These are phyloP conservation scores for Ectemnius lituratus DNA, from an alignment of 2,888 invertebrate species.

Conservation along the genomic window DNA sequence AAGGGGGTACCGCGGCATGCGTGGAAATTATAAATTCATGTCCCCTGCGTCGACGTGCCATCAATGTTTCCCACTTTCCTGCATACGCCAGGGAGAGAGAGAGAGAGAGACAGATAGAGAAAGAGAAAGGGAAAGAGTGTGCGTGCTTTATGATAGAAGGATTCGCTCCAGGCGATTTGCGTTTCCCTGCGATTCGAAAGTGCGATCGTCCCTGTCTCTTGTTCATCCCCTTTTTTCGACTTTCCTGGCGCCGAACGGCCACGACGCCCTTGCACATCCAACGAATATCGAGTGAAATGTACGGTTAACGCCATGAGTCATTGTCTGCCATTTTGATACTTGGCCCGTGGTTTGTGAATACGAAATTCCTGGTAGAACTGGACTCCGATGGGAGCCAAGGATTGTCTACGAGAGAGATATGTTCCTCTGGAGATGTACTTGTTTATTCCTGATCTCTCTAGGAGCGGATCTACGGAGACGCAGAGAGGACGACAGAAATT, in stretches of 20 bases:
- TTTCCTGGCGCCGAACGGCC: not conserved
- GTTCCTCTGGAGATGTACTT: not conserved
- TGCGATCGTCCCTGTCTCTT: slow-evolving; percentile 30
- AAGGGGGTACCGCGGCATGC: slow-evolving; percentile 61
- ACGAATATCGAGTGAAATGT: slow-evolving; percentile 29
- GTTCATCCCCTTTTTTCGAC: slow-evolving; percentile 21
- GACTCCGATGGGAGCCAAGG: not conserved
- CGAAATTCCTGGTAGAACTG: not conserved
- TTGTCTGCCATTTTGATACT: slow-evolving; percentile 21
- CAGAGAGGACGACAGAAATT: not conserved
- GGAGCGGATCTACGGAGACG: not conserved
- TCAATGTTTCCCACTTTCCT: slow-evolving; percentile 4
- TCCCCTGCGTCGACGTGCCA: slow-evolving; percentile 35
- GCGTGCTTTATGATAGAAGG: slow-evolving; percentile 27
- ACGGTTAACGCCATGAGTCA: slow-evolving; percentile 8
- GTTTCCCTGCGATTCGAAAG: slow-evolving; percentile 46
- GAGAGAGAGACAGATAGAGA: slow-evolving; percentile 10
- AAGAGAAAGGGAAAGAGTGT: slow-evolving; percentile 11
- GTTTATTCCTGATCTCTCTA: not conserved
- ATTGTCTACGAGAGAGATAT: not conserved
- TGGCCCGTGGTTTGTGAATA: slow-evolving; percentile 10
- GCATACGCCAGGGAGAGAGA: slow-evolving; percentile 19
- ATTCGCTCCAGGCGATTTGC: slow-evolving; percentile 67
- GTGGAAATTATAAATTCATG: slow-evolving; percentile 77
- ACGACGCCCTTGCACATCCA: not conserved